Percentiles rank a stretch among this genome's conserved stretches.
Evolutionary conservation across 2,113 vertebrate species (phyloP).

Genomic region (Pachyramphus minor): DNA sequence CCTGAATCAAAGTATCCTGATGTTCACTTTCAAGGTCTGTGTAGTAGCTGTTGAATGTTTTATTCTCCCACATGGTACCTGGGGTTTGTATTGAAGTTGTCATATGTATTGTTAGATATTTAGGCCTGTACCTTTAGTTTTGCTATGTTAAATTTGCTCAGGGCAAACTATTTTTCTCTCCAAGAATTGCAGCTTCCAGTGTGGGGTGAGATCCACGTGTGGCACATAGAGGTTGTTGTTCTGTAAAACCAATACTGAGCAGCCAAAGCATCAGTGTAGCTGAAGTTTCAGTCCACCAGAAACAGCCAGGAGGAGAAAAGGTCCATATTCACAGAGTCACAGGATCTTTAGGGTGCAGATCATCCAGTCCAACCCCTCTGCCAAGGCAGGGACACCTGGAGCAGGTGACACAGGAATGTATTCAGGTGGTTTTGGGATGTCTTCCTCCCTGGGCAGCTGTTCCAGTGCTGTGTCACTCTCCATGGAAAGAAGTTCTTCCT

Average conservation of each 20-base stretch:
- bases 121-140: not conserved
- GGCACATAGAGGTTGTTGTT: not conserved
- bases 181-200: not conserved
- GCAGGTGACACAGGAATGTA: not conserved
- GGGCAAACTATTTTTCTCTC: not conserved
- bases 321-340: not conserved
- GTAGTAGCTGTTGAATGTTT: not conserved
- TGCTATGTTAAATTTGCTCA: not conserved
- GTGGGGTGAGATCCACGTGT: not conserved
- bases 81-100: not conserved
- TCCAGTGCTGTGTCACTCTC: not conserved
- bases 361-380: not conserved
- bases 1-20: not conserved
- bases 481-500: not conserved
- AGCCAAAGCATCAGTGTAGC: not conserved
- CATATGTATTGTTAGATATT: not conserved
- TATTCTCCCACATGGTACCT: not conserved
- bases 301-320: not conserved
- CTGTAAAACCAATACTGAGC: not conserved
- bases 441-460: not conserved
- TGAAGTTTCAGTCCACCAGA: not conserved
- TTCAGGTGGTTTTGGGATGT: not conserved
- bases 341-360: not conserved
- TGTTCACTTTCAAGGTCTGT: not conserved
- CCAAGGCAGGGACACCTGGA: not conserved